These are phyloP conservation scores for Oreochromis mossambicus DNA, from an alignment of 2,797 vertebrate genomes.

Conservation along the genomic window DNA sequence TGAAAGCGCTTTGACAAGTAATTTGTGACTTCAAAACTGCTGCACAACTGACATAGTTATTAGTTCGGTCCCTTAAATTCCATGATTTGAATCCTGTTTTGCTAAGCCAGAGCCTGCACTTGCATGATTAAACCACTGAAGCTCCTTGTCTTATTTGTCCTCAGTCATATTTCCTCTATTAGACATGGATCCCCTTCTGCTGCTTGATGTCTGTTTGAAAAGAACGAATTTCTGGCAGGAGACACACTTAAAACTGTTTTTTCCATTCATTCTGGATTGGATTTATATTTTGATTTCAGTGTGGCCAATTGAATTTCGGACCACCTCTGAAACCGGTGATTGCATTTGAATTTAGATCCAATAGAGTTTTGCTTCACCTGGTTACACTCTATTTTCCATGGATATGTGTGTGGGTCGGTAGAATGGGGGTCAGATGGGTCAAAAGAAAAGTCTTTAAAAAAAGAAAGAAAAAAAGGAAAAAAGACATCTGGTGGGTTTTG, in stretches of 20 bases:
- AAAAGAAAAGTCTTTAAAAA: slow-evolving; percentile 6
- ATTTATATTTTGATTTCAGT: slow-evolving; percentile 25
- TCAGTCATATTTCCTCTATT: slow-evolving; percentile 13
- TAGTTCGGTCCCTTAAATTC: not conserved
- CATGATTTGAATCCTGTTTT: not conserved
- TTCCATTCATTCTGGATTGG: slow-evolving; percentile 23
- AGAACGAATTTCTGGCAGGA: not conserved
- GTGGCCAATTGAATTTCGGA: slow-evolving; percentile 25
- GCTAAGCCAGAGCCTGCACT: not conserved
- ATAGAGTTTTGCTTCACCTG: slow-evolving; percentile 24
- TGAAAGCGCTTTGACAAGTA: not conserved
- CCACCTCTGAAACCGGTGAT: slow-evolving; percentile 28
- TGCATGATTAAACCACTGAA: not conserved
- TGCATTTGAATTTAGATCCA: slow-evolving; percentile 21
- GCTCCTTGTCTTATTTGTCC: slow-evolving; percentile 20
- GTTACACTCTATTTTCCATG: not conserved
- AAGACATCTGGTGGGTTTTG: not conserved
- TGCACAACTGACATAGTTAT: not conserved
- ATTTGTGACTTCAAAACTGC: not conserved
- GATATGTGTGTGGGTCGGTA: not conserved
- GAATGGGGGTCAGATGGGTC: not conserved
- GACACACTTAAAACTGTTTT: not conserved
- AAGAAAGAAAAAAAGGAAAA: not conserved
- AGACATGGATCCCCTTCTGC: not conserved
- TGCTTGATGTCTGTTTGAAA: slow-evolving; percentile 10